Base-by-base conservation (phyloP, 2,888 invertebrate genomes). In the Pseudolycoriella hygida region DNA sequence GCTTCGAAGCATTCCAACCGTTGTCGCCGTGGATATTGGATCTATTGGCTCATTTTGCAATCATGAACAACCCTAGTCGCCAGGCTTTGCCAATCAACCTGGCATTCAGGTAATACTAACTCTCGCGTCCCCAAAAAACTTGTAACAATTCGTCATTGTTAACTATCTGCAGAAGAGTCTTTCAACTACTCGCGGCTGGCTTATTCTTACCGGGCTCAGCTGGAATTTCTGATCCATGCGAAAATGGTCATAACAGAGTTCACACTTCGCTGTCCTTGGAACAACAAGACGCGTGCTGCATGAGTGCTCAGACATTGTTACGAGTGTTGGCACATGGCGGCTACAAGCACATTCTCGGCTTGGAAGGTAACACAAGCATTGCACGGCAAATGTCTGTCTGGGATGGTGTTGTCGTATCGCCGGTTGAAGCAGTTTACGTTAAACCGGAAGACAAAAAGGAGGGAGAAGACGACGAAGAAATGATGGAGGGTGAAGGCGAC, bases 1-100 rank as follows among this genome's bases (percentile, higher is more conserved):
- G 97, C 14, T 96, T 92, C 67, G 77, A 84, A 50, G 94, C 94
- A 0, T 77, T 97, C 48, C 77, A 86, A 49, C 84, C 92, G 1
- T 71, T 98, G 8, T 88, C 88, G 1, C 89, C 94, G 0, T 98
- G 97, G 97, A 89, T 94, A 80, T 68, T 97, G 31, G 96, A 97
- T 68, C 72, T 97, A 38, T 70, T 97, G 56, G 90, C 93, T 0
- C 94, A 97, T 67, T 88, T 93, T 68, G 84, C 92, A 48, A 88
- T 96, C 52, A 88, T 94, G 85, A 93, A 90, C 64, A 94, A 93
- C 67, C 92, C 93, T 0, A 83, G 84, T 46, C 67, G 94, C 12
- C 90, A 93, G 66, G 92, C 94, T 1, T 63, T 97, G 48, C 83
- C 93, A 2, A 82, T 97, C 49, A 90, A 90, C 57, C 76, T 84